Base-by-base conservation (phyloP, 2,113 vertebrate genomes). In the Noctilio leporinus region DNA sequence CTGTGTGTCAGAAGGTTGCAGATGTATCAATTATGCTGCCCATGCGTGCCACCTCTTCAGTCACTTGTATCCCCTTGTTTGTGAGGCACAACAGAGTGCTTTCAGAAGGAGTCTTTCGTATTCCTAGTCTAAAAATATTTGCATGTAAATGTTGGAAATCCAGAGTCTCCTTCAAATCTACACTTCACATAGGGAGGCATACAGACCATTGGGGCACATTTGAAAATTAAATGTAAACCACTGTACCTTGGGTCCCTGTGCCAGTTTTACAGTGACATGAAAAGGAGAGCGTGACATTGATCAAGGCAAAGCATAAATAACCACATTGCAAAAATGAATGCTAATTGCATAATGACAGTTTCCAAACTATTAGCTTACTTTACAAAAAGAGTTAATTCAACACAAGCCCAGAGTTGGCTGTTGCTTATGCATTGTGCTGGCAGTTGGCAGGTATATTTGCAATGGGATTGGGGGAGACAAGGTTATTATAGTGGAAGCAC, bases 331-430 rank as follows among this genome's bases (percentile, higher is more conserved):
- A 96, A 96, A 97, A 64, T 95, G 94, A 96, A 87, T 82, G 53
- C 17, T 38, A 97, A 94, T 97, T 97, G 93, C 93, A 84, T 96
- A 97, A 96, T 93, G 89, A 95, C 72, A 97, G 81, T 96, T 98
- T 98, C 90, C 96, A 97, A 97, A 97, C 83, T 78, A 94, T 96
- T 97, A 97, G 96, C 95, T 92, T 97, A 96, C 96, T 98, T 97
- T 95, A 90, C 88, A 97, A 97, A 95, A 91, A 95, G 98, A 91
- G 95, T 97, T 97, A 96, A 98, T 97, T 98, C 97, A 97, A 95
- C 97, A 96, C 91, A 96, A 97, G 96, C 72, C 96, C 69, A 3
- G 62, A 5, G 3, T 47, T 96, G 95, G 94, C 64, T 84, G 73
- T 86, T 95, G 95, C 73, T 96, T 81, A 89, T 0, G 9, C 92